Conservation (phyloP, 2,888 invertebrate genomes). For the Chalcis sispes region DNA sequence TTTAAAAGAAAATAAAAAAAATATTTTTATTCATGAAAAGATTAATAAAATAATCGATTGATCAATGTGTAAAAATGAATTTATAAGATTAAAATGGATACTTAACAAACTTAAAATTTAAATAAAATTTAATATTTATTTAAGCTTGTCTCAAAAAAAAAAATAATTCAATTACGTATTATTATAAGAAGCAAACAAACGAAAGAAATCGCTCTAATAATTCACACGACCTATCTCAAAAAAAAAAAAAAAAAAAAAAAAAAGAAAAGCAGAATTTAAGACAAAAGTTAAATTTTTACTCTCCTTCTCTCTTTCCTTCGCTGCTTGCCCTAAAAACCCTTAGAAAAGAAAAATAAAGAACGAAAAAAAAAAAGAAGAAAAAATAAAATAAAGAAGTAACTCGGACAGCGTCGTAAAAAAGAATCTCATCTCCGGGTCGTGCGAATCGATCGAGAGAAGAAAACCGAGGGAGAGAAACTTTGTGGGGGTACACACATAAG, state of each 20-base stretch:
- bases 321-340: constrained; percentile 22
- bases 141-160: background rate
- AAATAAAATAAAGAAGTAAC: background rate
- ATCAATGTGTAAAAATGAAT: constrained; percentile 5
- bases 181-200: background rate
- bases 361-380: background rate
- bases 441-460: constrained; percentile 54
- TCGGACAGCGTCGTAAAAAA: constrained; percentile 46
- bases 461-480: constrained; percentile 52
- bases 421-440: constrained; percentile 49
- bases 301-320: too few species aligned
- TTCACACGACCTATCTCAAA: too few species aligned
- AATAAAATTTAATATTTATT: background rate
- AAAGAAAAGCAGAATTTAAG: too few species aligned
- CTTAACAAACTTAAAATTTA: too few species aligned
- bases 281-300: too few species aligned
- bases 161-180: background rate
- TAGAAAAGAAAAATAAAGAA: background rate
- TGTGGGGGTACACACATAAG: constrained; percentile 23
- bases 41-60: too few species aligned
- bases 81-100: background rate
- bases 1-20: too few species aligned
- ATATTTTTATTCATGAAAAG: too few species aligned
- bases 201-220: background rate
- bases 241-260: too few species aligned